Base-by-base conservation (phyloP, 1,140 invertebrate species). In the Hyles euphorbiae region DNA sequence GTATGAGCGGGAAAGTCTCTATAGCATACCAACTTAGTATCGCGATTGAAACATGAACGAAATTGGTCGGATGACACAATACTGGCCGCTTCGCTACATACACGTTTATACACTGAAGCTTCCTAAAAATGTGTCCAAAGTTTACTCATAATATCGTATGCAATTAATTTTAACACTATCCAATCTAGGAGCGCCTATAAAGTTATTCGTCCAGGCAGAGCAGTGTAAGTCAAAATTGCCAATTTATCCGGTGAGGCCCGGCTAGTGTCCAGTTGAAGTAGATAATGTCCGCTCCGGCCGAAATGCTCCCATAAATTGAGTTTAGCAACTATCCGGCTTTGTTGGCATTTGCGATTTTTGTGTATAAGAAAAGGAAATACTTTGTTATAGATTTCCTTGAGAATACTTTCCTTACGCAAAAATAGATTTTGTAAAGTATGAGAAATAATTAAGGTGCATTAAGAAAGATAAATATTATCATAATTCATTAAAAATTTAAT, bases 271-370 rank as follows among this genome's bases (percentile, higher is more conserved):
- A 36, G 60, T 56, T 47, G 61, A 53, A 61, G 67, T 58, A 73
- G 75, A 78, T 77, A 74, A 77, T 74, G 74, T 68, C 66, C 53
- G 57, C 66, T 69, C 56, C 53, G 58, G 46, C 63, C 64, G 63
- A 69, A 76, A 76, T 78, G 74, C 73, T 68, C 58, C 65, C 67
- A 73, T 76, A 78, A 74, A 78, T 81, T 74, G 67, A 80, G 67
- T 78, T 80, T 68, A 65, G 53, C 59, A 65, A 67, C 67, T 70
- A 67, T 63, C 56, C 12, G 33, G 53, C 40, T 58, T 40, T 55
- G 43, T 62, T 61, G 52, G 50, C 46, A 58, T 58, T 63, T 47
- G 9, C 51, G 51, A 53, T 58, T 58, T 63, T 56, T n/a, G 33
- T 10, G 3, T 34, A 43, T 6, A 48, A 47, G 12, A 33, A 34